phyloP scores from a whole-genome alignment of 2,888 invertebrate species.

The Chalcis sispes region DNA sequence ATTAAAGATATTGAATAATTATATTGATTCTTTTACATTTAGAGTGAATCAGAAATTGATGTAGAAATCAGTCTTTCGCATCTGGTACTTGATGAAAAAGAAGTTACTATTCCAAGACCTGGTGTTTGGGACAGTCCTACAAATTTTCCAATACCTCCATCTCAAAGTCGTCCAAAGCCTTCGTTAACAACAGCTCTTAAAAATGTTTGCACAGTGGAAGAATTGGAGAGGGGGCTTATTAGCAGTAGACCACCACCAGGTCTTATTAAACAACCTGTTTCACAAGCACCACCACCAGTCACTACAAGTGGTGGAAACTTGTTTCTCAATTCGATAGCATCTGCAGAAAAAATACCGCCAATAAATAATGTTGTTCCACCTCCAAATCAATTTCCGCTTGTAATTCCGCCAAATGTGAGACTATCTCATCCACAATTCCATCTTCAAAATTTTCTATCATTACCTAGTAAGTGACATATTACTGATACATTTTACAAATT shows the following conservation, averaged over 20 bases:
- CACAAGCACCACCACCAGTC: slow-evolving; percentile 29
- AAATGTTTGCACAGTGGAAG: slow-evolving; percentile 85
- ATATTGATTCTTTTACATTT: slow-evolving; percentile 31
- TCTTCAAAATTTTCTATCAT: slow-evolving; percentile 68
- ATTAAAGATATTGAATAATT: no score
- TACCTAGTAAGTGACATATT: slow-evolving; percentile 65
- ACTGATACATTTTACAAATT: slow-evolving; percentile 10
- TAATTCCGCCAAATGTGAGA: slow-evolving; percentile 75
- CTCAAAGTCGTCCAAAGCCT: slow-evolving; percentile 62
- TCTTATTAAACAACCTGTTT: slow-evolving; percentile 45
- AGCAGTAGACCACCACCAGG: slow-evolving; percentile 74
- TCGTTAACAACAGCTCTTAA: slow-evolving; percentile 73
- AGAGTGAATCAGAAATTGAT: slow-evolving; percentile 70
- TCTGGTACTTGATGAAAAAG: slow-evolving; percentile 79
- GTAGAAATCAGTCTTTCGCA: slow-evolving; percentile 79
- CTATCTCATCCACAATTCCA: slow-evolving; percentile 72
- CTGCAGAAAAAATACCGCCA: slow-evolving; percentile 51
- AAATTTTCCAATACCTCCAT: slow-evolving; percentile 65
- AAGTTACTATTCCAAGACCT: slow-evolving; percentile 75
- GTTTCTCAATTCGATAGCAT: slow-evolving; percentile 54
- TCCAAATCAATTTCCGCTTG: slow-evolving; percentile 67
- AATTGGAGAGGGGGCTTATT: slow-evolving; percentile 83
- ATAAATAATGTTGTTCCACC: slow-evolving; percentile 65
- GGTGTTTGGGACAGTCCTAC: slow-evolving; percentile 77
- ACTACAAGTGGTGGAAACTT: slow-evolving; percentile 41